Evolutionary conservation across 2,113 vertebrate genomes (phyloP).

Genomic region (Gallinago media): DNA sequence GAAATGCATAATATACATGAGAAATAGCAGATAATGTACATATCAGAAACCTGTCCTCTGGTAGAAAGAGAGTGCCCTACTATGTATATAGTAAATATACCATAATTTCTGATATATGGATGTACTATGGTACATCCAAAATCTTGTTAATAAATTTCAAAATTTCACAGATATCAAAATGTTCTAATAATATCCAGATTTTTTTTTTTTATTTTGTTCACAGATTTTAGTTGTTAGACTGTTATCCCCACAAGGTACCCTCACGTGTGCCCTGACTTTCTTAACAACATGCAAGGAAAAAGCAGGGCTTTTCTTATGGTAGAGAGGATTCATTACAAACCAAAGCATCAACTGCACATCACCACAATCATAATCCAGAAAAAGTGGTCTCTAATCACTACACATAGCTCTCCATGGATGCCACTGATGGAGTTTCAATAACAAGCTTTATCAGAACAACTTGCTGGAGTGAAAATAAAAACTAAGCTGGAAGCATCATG

Average conservation of each 20-base stretch:
- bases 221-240: background rate
- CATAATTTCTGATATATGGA: background rate
- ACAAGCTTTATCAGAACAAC: background rate
- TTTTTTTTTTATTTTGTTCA: background rate
- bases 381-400: background rate
- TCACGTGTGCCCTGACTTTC: background rate
- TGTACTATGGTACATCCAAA: background rate
- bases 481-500: background rate
- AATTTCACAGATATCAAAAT: background rate
- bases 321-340: background rate
- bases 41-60: background rate
- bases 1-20: background rate
- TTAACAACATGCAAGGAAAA: background rate
- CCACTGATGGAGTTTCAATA: background rate
- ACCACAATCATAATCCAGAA: background rate
- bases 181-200: background rate
- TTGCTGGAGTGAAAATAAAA: constrained; percentile 32
- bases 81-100: background rate
- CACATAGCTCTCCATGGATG: background rate
- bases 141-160: background rate
- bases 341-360: background rate
- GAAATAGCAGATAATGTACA: background rate
- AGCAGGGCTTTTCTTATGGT: background rate
- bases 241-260: background rate
- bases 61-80: background rate